A percentile compares a stretch with the other conserved stretches of the same genome.
Evolutionary conservation across 2,888 invertebrate species (phyloP).

Genomic region (Caenorhabditis sp.): DNA sequence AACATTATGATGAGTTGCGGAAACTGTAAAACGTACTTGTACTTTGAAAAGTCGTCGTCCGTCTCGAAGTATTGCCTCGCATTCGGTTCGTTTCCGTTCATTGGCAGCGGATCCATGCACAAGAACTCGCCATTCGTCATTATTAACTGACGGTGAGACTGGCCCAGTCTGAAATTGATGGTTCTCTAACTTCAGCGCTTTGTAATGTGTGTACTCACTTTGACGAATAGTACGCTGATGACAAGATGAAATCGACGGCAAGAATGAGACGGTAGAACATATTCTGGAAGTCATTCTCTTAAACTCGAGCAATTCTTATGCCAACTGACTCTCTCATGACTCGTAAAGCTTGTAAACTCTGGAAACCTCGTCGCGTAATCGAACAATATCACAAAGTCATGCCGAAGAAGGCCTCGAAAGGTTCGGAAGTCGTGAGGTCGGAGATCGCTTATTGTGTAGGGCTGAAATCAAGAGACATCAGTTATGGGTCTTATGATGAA

Average conservation of each 20-base stretch:
- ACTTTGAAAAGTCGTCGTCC: slow-evolving; percentile 59
- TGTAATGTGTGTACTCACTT: slow-evolving; percentile 25
- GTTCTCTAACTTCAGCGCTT: too few species aligned
- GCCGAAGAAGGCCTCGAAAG: slow-evolving; percentile 57
- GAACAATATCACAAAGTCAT: slow-evolving; percentile 64
- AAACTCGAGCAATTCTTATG: background rate
- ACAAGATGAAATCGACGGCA: slow-evolving; percentile 63
- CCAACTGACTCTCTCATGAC: slow-evolving; percentile 54
- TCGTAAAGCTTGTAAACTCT: slow-evolving; percentile 55
- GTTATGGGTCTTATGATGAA: background rate
- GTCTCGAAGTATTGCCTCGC: slow-evolving; percentile 50
- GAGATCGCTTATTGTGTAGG: slow-evolving; percentile 52
- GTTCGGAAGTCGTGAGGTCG: slow-evolving; percentile 59
- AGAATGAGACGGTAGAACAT: slow-evolving; percentile 57
- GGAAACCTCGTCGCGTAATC: slow-evolving; percentile 60
- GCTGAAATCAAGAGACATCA: too few species aligned
- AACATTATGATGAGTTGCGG: too few species aligned
- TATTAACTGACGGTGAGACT: slow-evolving; percentile 44
- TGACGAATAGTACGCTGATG: slow-evolving; percentile 59
- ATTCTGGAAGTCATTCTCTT: slow-evolving; percentile 46
- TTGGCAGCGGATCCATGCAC: slow-evolving; percentile 58
- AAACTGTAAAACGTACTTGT: too few species aligned
- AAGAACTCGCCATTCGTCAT: slow-evolving; percentile 60
- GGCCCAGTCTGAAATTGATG: slow-evolving; percentile 31
- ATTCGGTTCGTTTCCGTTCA: slow-evolving; percentile 54